phyloP scores from a whole-genome alignment of 1,140 invertebrate genomes.

The Drosophila tristis region DNA sequence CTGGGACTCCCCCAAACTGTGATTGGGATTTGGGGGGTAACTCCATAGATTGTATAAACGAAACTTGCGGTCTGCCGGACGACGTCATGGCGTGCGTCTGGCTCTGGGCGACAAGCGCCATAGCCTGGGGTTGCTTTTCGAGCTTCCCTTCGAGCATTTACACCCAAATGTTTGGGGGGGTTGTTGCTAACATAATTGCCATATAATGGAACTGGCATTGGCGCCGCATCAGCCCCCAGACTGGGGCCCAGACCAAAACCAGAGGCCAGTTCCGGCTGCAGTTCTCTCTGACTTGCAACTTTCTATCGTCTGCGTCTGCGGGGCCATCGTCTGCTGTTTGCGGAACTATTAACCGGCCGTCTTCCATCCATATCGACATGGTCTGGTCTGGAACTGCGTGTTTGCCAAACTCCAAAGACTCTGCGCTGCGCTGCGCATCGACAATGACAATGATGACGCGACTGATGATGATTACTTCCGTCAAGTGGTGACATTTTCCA shows the following conservation, averaged over 20 bases:
- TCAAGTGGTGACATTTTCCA: constrained; percentile 53
- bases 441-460: constrained; percentile 16
- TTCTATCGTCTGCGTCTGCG: constrained; percentile 43
- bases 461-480: constrained; percentile 58
- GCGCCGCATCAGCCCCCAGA: constrained; percentile 27
- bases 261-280: constrained; percentile 58
- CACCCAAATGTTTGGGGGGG: constrained; percentile 26
- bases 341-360: constrained; percentile 66
- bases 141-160: constrained; percentile 27
- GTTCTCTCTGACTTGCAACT: constrained; percentile 64
- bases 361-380: constrained; percentile 41
- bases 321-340: constrained; percentile 33
- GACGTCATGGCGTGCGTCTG: constrained; percentile 63
- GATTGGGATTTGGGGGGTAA: constrained; percentile 32
- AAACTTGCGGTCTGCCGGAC: constrained; percentile 46
- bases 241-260: too few relatives aligned
- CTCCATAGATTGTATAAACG: constrained; percentile 58
- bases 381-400: constrained; percentile 42
- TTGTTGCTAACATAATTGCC: constrained; percentile 71
- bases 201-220: constrained; percentile 55
- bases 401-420: constrained; percentile 43
- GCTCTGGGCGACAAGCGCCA: constrained; percentile 23
- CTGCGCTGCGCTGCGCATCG: constrained; percentile 8
- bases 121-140: constrained; percentile 50
- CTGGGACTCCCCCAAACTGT: constrained; percentile 3